These are phyloP conservation scores for Thalpophila matura DNA, from an alignment of 2,888 invertebrate species.

Conservation along the genomic window DNA sequence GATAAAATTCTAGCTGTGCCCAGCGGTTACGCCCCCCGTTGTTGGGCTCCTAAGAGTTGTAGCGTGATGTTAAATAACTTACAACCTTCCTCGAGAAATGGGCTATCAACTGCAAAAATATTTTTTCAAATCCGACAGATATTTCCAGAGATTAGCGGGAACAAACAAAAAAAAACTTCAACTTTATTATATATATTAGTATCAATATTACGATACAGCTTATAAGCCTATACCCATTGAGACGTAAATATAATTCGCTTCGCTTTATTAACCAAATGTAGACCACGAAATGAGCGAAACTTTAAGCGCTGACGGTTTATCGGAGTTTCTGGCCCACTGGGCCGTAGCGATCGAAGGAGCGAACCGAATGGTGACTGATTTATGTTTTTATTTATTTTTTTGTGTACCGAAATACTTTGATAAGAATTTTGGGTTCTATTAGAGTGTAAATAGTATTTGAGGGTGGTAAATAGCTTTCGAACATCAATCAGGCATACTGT, in stretches of 20 bases:
- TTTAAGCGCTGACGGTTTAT: conserved; percentile 50
- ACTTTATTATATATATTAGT: no score
- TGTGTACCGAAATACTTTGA: conserved; percentile 26
- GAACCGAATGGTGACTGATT: conserved; percentile 41
- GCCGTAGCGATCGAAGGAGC: conserved; percentile 28
- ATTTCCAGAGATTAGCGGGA: no score
- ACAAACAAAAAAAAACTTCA: no score
- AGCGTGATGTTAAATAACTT: no score
- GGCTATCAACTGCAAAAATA: no score
- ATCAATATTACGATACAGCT: no score
- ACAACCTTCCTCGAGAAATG: no score
- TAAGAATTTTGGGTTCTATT: conserved; percentile 9
- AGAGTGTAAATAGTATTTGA: conserved; percentile 22
- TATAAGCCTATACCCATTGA: not conserved
- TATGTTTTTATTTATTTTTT: conserved; percentile 49
- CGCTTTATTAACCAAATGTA: conserved; percentile 40
- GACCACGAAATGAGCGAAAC: conserved; percentile 30
- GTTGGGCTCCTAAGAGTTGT: no score
- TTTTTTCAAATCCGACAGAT: no score
- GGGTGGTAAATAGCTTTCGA: conserved; percentile 21
- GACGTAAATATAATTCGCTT: conserved; percentile 21
- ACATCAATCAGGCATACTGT: conserved; percentile 11
- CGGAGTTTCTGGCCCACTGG: conserved; percentile 58
- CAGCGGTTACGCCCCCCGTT: no score
- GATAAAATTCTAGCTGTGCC: no score